Conservation (phyloP, 1,140 invertebrate species). For the Drosophila albomicans region DNA sequence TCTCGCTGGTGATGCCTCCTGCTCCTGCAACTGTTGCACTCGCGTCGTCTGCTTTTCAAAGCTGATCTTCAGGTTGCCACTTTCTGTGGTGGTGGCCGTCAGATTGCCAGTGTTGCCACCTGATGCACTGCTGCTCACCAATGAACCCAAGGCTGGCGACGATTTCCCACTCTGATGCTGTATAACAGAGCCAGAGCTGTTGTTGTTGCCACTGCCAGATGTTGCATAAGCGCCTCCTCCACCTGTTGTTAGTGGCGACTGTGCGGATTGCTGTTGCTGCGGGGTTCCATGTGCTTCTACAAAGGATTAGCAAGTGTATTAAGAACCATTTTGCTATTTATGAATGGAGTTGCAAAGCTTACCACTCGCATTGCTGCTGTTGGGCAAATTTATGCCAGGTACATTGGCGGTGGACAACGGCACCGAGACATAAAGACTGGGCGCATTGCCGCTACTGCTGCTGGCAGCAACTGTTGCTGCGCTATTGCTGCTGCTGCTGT, state of each 20-base stretch:
- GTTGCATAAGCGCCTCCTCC: slow-evolving; percentile 23
- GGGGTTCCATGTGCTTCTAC: slow-evolving; percentile 47
- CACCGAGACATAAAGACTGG: slow-evolving; percentile 83
- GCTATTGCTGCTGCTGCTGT: slow-evolving; percentile 18
- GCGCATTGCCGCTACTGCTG: slow-evolving; percentile 56
- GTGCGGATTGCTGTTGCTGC: slow-evolving; percentile 42
- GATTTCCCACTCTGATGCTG: slow-evolving; percentile 79
- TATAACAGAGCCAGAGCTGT: slow-evolving; percentile 55
- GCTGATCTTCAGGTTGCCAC: slow-evolving; percentile 85
- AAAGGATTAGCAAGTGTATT: background rate
- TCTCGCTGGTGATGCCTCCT: slow-evolving; percentile 83
- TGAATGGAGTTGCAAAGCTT: slow-evolving; percentile 3
- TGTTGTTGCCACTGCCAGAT: slow-evolving; percentile 9
- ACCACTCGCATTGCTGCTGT: slow-evolving; percentile 57
- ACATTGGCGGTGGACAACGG: slow-evolving; percentile 84
- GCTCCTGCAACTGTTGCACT: slow-evolving; percentile 80
- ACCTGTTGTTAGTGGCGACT: background rate
- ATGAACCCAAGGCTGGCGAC: slow-evolving; percentile 61
- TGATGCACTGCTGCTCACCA: slow-evolving; percentile 64
- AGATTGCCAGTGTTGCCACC: slow-evolving; percentile 42
- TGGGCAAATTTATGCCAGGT: slow-evolving; percentile 84
- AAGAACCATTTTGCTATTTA: background rate
- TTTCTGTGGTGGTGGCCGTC: slow-evolving; percentile 82
- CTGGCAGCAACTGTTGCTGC: slow-evolving; percentile 14
- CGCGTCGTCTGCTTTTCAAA: slow-evolving; percentile 85